These are phyloP conservation scores for Caerostris extrusa DNA, from an alignment of 1,140 invertebrate species.

Conservation along the genomic window DNA sequence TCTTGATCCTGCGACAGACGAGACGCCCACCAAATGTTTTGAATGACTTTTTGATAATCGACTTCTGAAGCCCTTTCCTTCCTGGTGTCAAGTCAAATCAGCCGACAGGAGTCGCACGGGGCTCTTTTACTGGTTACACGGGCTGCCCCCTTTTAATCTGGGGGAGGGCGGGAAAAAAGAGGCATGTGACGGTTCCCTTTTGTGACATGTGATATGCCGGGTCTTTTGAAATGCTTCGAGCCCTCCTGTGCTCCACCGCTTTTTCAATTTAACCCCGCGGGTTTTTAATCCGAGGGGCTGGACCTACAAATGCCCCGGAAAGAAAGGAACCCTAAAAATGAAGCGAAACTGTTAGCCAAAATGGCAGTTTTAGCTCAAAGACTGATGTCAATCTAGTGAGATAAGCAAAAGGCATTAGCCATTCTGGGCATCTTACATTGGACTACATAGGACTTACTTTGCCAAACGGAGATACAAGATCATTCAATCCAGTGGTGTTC, in stretches of 20 bases:
- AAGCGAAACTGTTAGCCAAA: no score
- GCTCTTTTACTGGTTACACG: background rate
- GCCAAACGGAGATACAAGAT: no score
- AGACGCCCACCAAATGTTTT: slow-evolving; percentile 40
- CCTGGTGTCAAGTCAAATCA: slow-evolving; percentile 8
- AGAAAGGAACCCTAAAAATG: background rate
- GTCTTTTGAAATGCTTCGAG: background rate
- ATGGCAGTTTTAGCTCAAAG: no score
- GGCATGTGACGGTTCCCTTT: slow-evolving; percentile 13
- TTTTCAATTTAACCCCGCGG: slow-evolving; percentile 41
- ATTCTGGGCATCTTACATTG: no score
- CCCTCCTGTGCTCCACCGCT: background rate
- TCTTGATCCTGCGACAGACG: background rate
- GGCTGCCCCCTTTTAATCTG: slow-evolving; percentile 42
- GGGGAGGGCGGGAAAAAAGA: background rate
- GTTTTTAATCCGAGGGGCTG: slow-evolving; percentile 8
- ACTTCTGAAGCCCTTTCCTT: slow-evolving; percentile 54
- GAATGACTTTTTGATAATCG: slow-evolving; percentile 71
- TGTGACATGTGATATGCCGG: slow-evolving; percentile 14
- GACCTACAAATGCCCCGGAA: background rate
- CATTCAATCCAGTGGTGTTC: no score
- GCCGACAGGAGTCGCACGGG: slow-evolving; percentile 33
- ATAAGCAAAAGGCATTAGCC: no score
- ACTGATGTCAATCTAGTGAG: no score
- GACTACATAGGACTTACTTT: no score